Evolutionary conservation across 2,113 vertebrate species (phyloP).

Genomic region (Nyctereutes procyonoides): DNA sequence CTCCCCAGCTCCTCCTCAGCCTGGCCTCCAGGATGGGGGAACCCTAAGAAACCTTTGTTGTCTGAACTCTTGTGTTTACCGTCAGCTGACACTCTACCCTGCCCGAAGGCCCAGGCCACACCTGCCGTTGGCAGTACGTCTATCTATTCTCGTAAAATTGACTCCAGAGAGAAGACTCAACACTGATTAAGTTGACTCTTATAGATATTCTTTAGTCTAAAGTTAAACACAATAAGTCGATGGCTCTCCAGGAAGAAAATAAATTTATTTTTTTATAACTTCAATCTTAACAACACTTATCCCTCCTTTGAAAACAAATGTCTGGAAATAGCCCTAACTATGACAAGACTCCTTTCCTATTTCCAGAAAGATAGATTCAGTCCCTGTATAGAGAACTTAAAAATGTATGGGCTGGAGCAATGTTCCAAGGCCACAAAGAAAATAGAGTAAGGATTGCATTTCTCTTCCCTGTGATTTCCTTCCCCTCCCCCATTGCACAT

Average conservation of each 20-base stretch:
- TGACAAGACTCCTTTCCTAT: slow-evolving; percentile 63
- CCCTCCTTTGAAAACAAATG: slow-evolving; percentile 40
- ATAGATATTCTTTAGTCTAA: slow-evolving; percentile 63
- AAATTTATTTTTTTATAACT: slow-evolving; percentile 58
- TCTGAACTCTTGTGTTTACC: slow-evolving; percentile 28
- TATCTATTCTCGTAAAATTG: background rate
- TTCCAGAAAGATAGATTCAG: slow-evolving; percentile 66
- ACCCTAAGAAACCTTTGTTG: background rate
- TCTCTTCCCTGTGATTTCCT: background rate
- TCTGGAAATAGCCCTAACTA: slow-evolving; percentile 58
- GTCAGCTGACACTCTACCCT: background rate
- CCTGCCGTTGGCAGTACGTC: background rate
- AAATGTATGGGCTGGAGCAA: slow-evolving; percentile 62
- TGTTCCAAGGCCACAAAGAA: slow-evolving; percentile 56
- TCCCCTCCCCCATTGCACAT: background rate
- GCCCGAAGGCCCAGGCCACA: background rate
- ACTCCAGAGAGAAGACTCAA: background rate
- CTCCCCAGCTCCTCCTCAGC: background rate
- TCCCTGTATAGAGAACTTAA: slow-evolving; percentile 35
- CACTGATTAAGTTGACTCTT: background rate
- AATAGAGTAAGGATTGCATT: slow-evolving; percentile 21
- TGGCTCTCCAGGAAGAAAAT: slow-evolving; percentile 55
- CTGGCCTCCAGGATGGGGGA: background rate
- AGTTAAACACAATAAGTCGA: background rate
- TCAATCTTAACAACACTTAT: slow-evolving; percentile 46